Conservation (phyloP, 2,888 invertebrate genomes). For the Aproaerema taeniolella region DNA sequence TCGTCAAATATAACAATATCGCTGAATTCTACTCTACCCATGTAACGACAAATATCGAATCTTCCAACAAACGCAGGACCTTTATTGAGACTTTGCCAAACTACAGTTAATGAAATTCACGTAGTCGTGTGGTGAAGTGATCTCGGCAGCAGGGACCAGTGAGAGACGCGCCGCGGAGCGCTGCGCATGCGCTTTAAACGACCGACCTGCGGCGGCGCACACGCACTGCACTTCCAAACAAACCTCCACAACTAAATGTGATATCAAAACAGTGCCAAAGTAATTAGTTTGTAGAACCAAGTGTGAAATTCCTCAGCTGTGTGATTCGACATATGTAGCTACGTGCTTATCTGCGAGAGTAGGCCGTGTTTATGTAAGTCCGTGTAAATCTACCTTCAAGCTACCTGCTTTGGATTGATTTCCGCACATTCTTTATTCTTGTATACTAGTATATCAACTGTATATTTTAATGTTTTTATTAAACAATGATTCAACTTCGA, state of each 20-base stretch:
- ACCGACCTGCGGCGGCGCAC: slow-evolving; percentile 15
- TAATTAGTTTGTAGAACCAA: slow-evolving; percentile 37
- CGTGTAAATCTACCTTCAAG: slow-evolving; percentile 30
- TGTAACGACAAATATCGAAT: no score
- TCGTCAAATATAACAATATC: no score
- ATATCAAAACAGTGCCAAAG: slow-evolving; percentile 39
- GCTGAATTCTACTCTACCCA: no score
- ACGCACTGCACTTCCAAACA: not conserved
- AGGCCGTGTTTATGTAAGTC: slow-evolving; percentile 60
- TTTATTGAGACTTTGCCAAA: slow-evolving; percentile 18
- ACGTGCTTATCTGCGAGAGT: no score
- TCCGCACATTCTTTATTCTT: slow-evolving; percentile 14
- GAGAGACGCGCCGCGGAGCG: slow-evolving; percentile 59
- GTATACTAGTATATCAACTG: no score
- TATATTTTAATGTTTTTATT: no score
- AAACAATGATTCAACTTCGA: no score
- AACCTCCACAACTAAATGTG: slow-evolving; percentile 9
- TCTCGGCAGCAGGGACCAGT: slow-evolving; percentile 42
- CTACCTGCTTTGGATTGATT: slow-evolving; percentile 21
- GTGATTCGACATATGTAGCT: no score
- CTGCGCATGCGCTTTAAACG: slow-evolving; percentile 53
- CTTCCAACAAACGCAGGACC: no score
- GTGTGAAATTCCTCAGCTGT: no score
- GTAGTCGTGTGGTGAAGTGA: slow-evolving; percentile 27
- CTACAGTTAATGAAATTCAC: slow-evolving; percentile 14